Base-by-base conservation (phyloP, 2,888 invertebrate species). In the Morpho helenor region DNA sequence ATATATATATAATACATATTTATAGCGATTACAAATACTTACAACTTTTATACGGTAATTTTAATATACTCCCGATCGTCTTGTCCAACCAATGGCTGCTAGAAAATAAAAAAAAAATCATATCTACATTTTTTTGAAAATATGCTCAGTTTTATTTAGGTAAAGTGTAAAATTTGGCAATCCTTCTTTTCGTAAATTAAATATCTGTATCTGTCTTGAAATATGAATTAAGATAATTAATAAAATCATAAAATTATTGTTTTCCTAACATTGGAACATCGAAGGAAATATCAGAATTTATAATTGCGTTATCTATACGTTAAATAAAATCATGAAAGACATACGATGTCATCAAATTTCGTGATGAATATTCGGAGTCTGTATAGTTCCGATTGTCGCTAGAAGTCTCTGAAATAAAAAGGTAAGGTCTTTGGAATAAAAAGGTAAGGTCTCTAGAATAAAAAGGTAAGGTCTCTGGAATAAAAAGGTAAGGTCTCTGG, bases 11-110 rank as follows among this genome's bases (percentile, higher is more conserved):
- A 16, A 16, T 16, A 16, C 16, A 16, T 16, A 16, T 1, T 16
- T 16, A 16, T 16, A 16, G 16, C 16, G 2, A 16, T 59, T 10
- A 45, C 50, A 8, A 16, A 2, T 22, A 31, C 84, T 82, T 63
- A 85, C 85, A 86, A 42, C 67, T 72, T 60, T 57, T 70, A 41
- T 74, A 76, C 0, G 84, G 84, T n/a, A 80, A 54, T 60, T 71
- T 79, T 7, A 85, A 8, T 8, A 85, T 64, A 52, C 80, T 82
- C 3, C 75, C 65, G 1, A 84, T 56, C 0, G 73, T 65, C 39
- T 72, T 62, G 7, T 79, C 74, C 66, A 77, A 56, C 64, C 73
- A 67, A 7, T 59, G 60, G 0, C 79, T 77, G 56, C 16, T 70
- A 48, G 16, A 46, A 42, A 46, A 41, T 46, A 43, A 0, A 43